A percentile compares a stretch with the other conserved stretches of the same genome.
Evolutionary conservation across 2,113 vertebrate genomes (phyloP).

Genomic region (Polypterus bichir): DNA sequence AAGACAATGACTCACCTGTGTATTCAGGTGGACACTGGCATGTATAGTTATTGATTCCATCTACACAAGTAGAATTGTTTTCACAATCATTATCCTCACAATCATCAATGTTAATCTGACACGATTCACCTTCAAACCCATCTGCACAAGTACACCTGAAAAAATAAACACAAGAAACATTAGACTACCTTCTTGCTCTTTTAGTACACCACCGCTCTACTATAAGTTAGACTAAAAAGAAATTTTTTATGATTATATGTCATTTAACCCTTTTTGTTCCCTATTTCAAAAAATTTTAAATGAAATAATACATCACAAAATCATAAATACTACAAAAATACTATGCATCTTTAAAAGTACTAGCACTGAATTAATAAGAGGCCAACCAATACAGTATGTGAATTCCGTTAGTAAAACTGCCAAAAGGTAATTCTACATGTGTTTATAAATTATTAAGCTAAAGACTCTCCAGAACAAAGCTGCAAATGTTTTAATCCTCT

Average conservation of each 20-base stretch:
- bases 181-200: neutral
- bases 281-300: neutral
- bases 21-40: constrained; percentile 92
- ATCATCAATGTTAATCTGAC: constrained; percentile 91
- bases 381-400: too few species aligned
- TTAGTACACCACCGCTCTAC: neutral
- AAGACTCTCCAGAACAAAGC: too few species aligned
- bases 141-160: constrained; percentile 85
- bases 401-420: too few species aligned
- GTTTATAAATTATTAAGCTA: too few species aligned
- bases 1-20: constrained; percentile 61
- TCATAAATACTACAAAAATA: too few species aligned
- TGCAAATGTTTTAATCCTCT: too few species aligned
- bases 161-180: neutral
- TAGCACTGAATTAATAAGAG: too few species aligned
- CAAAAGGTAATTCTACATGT: too few species aligned
- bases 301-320: neutral
- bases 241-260: neutral
- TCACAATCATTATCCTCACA: constrained; percentile 98
- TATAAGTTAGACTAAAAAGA: neutral
- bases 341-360: too few species aligned
- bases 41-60: constrained; percentile 96
- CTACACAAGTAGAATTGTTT: constrained; percentile 93
- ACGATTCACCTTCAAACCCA: constrained; percentile 86
- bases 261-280: neutral